These are phyloP conservation scores for Drosophila multiciliata DNA, from an alignment of 2,888 invertebrate species.

Conservation along the genomic window DNA sequence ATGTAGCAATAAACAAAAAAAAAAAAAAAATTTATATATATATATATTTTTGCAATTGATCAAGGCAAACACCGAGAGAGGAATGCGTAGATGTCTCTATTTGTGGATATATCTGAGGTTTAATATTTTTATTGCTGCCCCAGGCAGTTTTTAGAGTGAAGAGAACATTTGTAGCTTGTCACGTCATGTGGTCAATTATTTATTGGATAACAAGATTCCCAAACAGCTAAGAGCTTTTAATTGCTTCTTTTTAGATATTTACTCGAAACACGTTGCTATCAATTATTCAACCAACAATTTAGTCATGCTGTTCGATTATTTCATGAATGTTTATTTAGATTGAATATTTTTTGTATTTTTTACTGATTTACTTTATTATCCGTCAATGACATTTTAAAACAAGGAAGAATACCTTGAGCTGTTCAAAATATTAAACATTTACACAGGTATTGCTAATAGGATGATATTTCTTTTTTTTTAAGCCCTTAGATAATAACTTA, in stretches of 20 bases:
- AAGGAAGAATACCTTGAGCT: not conserved
- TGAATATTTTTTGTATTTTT: no score
- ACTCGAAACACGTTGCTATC: not conserved
- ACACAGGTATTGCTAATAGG: not conserved
- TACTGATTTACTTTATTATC: not conserved
- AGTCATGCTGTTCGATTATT: no score
- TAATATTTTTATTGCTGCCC: conserved; percentile 67
- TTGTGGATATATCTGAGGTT: conserved; percentile 28
- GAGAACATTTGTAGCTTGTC: conserved; percentile 55
- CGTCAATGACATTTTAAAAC: not conserved
- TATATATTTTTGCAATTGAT: conserved; percentile 69
- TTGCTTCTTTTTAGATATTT: not conserved
- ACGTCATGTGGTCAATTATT: conserved; percentile 75
- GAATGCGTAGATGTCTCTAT: conserved; percentile 4
- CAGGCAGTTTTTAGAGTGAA: conserved; percentile 30
- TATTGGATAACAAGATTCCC: conserved; percentile 67
- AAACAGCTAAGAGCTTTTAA: not conserved
- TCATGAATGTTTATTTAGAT: no score
- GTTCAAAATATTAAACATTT: no score
- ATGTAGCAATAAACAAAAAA: conserved; percentile 47
- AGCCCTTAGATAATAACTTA: no score
- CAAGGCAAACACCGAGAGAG: conserved; percentile 4
- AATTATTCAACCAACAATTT: not conserved
- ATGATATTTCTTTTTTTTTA: not conserved
- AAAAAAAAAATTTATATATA: no score